Base-by-base conservation (phyloP, 1,140 invertebrate genomes). In the Philotrypesis tridentata region DNA sequence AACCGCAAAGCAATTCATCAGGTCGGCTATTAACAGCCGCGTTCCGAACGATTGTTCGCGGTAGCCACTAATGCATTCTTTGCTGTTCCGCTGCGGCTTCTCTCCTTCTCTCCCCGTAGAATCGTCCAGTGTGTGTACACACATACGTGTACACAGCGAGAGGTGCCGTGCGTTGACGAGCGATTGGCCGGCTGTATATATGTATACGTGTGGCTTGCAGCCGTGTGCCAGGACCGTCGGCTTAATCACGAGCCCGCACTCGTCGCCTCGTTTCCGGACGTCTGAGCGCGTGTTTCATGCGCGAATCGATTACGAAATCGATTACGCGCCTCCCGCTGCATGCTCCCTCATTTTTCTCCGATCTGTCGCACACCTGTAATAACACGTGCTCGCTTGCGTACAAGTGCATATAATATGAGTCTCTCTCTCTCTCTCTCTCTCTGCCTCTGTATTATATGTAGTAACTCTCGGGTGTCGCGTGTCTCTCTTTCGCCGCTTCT, bases 401-500 rank as follows among this genome's bases (percentile, higher is more conserved):
- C n/a, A n/a, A n/a, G n/a, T n/a, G n/a, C n/a, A n/a, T n/a, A n/a
- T n/a, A n/a, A n/a, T n/a, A n/a, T n/a, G n/a, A n/a, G n/a, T n/a
- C n/a, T n/a, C n/a, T n/a, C n/a, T n/a, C n/a, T n/a, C n/a, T n/a
- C n/a, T n/a, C n/a, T n/a, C n/a, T n/a, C n/a, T n/a, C n/a, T n/a
- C n/a, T n/a, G n/a, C n/a, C n/a, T n/a, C n/a, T n/a, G n/a, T n/a
- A n/a, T n/a, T 37, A 37, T 37, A 60, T 60, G 12, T n/a, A n/a
- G 55, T 60, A 6, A 61, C 21, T 23, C 9, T 23, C 9, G 21
- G 60, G 61, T 65, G 23, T 65, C 25, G 61, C 61, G 61, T 29
- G 25, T 6, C 2, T 55, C 21, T 55, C 61, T 29, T 27, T 65
- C 27, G 61, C 86, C 88, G 88, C 67, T 87, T 88, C 85, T 89